These are phyloP conservation scores for Coremacera marginata DNA, from an alignment of 2,888 invertebrate species.

Conservation along the genomic window DNA sequence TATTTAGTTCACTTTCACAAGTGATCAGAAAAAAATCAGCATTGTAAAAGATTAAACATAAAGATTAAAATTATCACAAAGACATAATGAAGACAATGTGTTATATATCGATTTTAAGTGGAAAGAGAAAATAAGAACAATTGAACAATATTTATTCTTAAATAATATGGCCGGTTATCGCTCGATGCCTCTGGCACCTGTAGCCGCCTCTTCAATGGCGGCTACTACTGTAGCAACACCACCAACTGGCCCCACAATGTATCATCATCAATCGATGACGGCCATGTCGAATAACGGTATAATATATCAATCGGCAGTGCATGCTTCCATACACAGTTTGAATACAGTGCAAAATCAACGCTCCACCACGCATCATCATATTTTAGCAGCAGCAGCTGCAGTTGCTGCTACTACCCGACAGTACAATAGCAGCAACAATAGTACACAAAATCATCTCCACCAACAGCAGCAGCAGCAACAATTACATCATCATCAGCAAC, in stretches of 20 bases:
- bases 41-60: not conserved
- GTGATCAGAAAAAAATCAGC: not conserved
- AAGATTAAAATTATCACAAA: not conserved
- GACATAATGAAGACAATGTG: no score
- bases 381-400: constrained; percentile 62
- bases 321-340: constrained; percentile 67
- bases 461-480: constrained; percentile 44
- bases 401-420: constrained; percentile 54
- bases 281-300: constrained; percentile 68
- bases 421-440: constrained; percentile 25
- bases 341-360: constrained; percentile 66
- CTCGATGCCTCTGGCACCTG: constrained; percentile 59
- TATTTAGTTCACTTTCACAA: no score
- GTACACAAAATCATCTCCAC: constrained; percentile 46
- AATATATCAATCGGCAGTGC: constrained; percentile 69
- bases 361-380: constrained; percentile 64
- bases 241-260: constrained; percentile 63
- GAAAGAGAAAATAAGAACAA: not conserved
- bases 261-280: constrained; percentile 67
- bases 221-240: constrained; percentile 53
- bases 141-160: constrained; percentile 9
- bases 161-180: constrained; percentile 62
- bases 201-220: constrained; percentile 59
- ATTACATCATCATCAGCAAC: constrained; percentile 42
- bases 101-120: not conserved